Conservation (phyloP, 2,113 vertebrate genomes). For the Turnix velox region DNA sequence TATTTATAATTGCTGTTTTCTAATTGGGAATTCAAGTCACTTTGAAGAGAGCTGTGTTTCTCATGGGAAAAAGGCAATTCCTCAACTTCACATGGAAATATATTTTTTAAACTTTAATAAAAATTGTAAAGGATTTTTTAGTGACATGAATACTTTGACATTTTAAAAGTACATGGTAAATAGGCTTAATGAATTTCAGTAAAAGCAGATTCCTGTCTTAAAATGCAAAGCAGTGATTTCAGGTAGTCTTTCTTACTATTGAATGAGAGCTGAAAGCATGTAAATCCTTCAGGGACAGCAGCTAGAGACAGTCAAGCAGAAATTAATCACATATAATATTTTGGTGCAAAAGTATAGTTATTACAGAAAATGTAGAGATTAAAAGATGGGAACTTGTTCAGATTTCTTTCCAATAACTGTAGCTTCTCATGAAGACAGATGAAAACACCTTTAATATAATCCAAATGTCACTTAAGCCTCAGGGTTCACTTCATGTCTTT, state of each 20-base stretch:
- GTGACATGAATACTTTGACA: not conserved
- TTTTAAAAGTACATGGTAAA: not conserved
- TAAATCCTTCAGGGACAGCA: not conserved
- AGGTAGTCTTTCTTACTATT: not conserved
- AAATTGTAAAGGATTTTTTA: not conserved
- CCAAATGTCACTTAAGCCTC: not conserved
- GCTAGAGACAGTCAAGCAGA: not conserved
- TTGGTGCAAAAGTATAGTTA: not conserved
- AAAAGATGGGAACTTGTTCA: not conserved
- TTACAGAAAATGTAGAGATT: not conserved
- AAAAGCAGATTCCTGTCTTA: not conserved
- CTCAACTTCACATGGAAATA: not conserved
- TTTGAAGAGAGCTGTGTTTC: not conserved
- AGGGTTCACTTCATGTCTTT: conserved; percentile 1
- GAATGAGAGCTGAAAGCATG: not conserved
- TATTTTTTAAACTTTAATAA: not conserved
- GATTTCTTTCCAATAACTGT: not conserved
- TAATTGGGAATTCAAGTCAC: not conserved
- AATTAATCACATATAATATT: not conserved
- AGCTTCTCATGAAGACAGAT: not conserved
- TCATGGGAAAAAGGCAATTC: not conserved
- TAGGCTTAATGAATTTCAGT: not conserved
- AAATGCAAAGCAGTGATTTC: not conserved
- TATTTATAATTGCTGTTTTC: not conserved
- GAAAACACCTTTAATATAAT: not conserved